These are phyloP conservation scores for Synanthedon andrenaeformis DNA, from an alignment of 2,888 invertebrate species.

Conservation along the genomic window DNA sequence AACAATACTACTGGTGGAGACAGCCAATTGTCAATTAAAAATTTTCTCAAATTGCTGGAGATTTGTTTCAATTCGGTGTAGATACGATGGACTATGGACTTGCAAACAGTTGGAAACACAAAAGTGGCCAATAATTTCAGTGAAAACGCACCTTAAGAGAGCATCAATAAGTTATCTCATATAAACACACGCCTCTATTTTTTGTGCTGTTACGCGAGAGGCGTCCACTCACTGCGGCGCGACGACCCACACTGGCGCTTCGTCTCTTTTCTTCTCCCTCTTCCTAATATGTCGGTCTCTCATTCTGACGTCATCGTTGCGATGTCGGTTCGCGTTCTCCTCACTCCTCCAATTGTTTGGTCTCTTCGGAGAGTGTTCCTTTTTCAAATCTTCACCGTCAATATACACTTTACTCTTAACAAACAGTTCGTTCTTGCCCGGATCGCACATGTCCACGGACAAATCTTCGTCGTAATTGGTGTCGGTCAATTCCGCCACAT, in stretches of 20 bases:
- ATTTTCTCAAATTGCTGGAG: too few relatives aligned
- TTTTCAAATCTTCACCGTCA: constrained; percentile 27
- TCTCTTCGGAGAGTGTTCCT: constrained; percentile 31
- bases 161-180: too few relatives aligned
- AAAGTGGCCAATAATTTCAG: too few relatives aligned
- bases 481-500: constrained; percentile 39
- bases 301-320: constrained; percentile 51
- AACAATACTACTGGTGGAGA: too few relatives aligned
- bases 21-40: too few relatives aligned
- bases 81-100: too few relatives aligned
- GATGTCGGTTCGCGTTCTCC: constrained; percentile 23
- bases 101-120: too few relatives aligned
- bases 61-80: too few relatives aligned
- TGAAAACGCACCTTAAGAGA: too few relatives aligned
- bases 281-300: constrained; percentile 49
- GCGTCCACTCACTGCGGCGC: constrained; percentile 39
- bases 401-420: constrained; percentile 46
- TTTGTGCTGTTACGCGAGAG: too few relatives aligned
- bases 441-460: constrained; percentile 27
- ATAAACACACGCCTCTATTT: too few relatives aligned
- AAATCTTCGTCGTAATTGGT: constrained; percentile 24
- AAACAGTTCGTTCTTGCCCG: constrained; percentile 48
- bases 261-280: constrained; percentile 51
- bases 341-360: constrained; percentile 42
- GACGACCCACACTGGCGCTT: constrained; percentile 50